Evolutionary conservation across 2,797 vertebrate genomes (phyloP), one percentile per base, ranked within the genome.

Genomic region (Pangasius krempfi): DNA sequence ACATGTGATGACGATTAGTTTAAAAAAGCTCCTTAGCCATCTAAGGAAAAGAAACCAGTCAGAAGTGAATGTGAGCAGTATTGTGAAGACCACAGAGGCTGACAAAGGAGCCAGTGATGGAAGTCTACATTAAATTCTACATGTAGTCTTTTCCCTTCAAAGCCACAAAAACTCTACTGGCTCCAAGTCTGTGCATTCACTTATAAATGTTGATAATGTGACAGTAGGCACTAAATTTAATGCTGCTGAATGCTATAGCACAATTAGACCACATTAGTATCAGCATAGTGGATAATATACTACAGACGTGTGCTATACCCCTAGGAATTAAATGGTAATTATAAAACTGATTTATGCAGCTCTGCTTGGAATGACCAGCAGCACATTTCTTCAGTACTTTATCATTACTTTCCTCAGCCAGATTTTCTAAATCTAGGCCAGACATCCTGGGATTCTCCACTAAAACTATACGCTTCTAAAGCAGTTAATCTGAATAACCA

Each of bases 381-480:
- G 80, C 58, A 72, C 66, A 75, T 88, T 83, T 82, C 86, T 64
- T 33, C 84, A 62, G 75, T 86, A 86, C 50, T 86, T 92, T 89
- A 91, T 87, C 76, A 70, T 76, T 89, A 90, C 89, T 90, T 85
- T 88, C 72, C 72, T 64, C 87, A 87, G 85, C 81, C 81, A 76
- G 44, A 44, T 44, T 54, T 60, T 89, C 30, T 78, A 86, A 86
- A 94, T 92, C 87, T 93, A 89, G 93, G 94, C 88, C 93, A 94
- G 83, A 90, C 86, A 76, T 89, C 76, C 79, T 89, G 94, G 92
- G 93, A 95, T 89, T 83, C 62, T 37, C 4, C 64, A 79, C 56
- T 92, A 68, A 72, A 87, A 88, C 89, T 86, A 73, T 76, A 87
- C 70, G 83, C 90, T 70, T 86, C 84, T 60, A 47, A 66, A 70